Percentiles rank a stretch among this genome's conserved stretches.
These are phyloP conservation scores for Parazoanthus darwini DNA, from an alignment of 92 coral and sea anemone species.

Conservation along the genomic window DNA sequence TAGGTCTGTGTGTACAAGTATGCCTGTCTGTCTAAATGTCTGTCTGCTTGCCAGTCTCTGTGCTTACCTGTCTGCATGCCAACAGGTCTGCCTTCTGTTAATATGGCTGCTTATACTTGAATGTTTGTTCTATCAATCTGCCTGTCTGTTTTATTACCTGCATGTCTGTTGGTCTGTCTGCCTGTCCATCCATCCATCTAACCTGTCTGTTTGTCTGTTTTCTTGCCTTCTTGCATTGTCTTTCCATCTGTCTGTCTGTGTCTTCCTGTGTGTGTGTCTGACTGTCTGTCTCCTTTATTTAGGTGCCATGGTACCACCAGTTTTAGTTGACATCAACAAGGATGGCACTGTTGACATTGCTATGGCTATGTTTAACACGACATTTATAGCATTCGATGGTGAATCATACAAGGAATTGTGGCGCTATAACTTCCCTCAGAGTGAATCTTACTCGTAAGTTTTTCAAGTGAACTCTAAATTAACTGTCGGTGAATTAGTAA, in stretches of 20 bases:
- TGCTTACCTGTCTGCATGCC: neutral
- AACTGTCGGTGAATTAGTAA: too few relatives aligned
- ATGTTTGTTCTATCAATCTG: too few relatives aligned
- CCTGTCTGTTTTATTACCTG: too few relatives aligned
- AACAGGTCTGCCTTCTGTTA: too few relatives aligned
- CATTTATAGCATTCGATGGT: constrained; percentile 94
- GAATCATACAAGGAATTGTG: constrained; percentile 79
- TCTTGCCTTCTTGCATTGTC: neutral
- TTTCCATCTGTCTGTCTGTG: neutral
- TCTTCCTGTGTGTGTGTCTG: neutral
- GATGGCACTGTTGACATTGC: constrained; percentile 97
- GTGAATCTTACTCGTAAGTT: constrained; percentile 95
- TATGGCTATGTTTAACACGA: constrained; percentile 92
- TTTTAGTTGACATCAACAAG: constrained; percentile 83
- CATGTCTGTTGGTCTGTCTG: neutral
- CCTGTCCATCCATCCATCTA: neutral
- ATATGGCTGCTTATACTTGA: too few relatives aligned
- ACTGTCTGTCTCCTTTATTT: neutral
- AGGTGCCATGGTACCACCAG: constrained; percentile 98
- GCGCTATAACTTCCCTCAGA: constrained; percentile 78
- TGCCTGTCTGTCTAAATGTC: too few relatives aligned
- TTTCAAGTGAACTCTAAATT: neutral
- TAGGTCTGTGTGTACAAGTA: too few relatives aligned
- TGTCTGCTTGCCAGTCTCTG: too few relatives aligned
- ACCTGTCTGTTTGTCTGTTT: neutral